Evolutionary conservation across 1,140 invertebrate genomes (phyloP).

Genomic region (Hesperophylax magnus): DNA sequence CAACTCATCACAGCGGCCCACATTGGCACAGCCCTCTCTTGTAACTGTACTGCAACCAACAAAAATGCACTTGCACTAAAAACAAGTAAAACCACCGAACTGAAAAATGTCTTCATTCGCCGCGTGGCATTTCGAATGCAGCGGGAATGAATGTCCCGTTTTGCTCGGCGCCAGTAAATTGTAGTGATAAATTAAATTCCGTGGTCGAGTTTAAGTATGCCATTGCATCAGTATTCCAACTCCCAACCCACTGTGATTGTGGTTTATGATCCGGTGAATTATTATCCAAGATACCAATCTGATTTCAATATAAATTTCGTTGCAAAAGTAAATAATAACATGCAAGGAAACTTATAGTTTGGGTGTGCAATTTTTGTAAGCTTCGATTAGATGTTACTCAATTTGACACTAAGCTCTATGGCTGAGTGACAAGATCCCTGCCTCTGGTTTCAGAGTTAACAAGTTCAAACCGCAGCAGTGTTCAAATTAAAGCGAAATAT

Average conservation of each 20-base stretch:
- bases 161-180: constrained; percentile 17
- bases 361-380: neutral
- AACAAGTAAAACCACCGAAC: neutral
- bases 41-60: constrained; percentile 18
- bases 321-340: neutral
- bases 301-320: neutral
- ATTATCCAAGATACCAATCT: neutral
- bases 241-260: constrained; percentile 15
- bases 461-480: too few species aligned
- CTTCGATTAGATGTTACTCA: neutral
- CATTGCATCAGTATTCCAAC: constrained; percentile 23
- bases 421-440: too few species aligned
- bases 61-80: neutral
- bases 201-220: constrained; percentile 12
- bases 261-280: constrained; percentile 9
- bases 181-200: neutral
- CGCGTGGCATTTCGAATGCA: neutral
- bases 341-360: neutral
- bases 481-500: too few species aligned
- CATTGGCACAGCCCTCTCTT: constrained; percentile 12
- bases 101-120: neutral
- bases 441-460: too few species aligned
- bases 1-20: constrained; percentile 1
- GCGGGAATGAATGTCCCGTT: neutral
- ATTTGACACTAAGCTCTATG: too few species aligned